These are phyloP conservation scores for Ornithoptera priamus DNA, from an alignment of 2,888 invertebrate species.

Conservation along the genomic window DNA sequence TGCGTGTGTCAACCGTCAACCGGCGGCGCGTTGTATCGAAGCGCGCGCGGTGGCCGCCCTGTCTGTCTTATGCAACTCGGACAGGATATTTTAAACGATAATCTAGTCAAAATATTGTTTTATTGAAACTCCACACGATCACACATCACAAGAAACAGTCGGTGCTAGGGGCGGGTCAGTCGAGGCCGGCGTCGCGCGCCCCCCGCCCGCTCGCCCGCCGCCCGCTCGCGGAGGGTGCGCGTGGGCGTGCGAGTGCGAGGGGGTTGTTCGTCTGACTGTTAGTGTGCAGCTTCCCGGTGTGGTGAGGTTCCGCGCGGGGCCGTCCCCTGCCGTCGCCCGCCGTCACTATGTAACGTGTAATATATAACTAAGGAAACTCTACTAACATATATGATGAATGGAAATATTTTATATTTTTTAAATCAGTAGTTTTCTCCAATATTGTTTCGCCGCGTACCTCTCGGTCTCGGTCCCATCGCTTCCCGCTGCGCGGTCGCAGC, in stretches of 20 bases:
- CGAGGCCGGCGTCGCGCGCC: slow-evolving; percentile 37
- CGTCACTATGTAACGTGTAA: too few relatives aligned
- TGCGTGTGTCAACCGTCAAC: too few relatives aligned
- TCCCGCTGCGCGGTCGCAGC: slow-evolving; percentile 25
- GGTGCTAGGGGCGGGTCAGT: not conserved
- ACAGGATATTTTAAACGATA: slow-evolving; percentile 18
- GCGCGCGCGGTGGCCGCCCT: not conserved
- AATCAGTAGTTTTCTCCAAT: too few relatives aligned
- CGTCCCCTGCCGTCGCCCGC: slow-evolving; percentile 33
- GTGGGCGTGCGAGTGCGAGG: slow-evolving; percentile 45
- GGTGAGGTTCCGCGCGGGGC: slow-evolving; percentile 58
- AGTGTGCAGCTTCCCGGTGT: slow-evolving; percentile 68
- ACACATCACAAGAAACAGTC: slow-evolving; percentile 6
- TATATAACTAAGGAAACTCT: too few relatives aligned
- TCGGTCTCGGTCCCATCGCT: not conserved
- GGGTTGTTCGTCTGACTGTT: slow-evolving; percentile 64
- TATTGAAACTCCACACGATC: not conserved
- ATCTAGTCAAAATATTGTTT: slow-evolving; percentile 24
- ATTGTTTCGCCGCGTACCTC: slow-evolving; percentile 14
- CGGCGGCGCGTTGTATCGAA: too few relatives aligned
- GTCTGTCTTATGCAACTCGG: not conserved
- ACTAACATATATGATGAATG: too few relatives aligned
- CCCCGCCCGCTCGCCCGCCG: slow-evolving; percentile 33
- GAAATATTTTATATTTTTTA: too few relatives aligned
- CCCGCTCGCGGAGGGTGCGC: slow-evolving; percentile 32